phyloP scores from a whole-genome alignment of 2,113 vertebrate genomes.

The Oxyura jamaicensis region DNA sequence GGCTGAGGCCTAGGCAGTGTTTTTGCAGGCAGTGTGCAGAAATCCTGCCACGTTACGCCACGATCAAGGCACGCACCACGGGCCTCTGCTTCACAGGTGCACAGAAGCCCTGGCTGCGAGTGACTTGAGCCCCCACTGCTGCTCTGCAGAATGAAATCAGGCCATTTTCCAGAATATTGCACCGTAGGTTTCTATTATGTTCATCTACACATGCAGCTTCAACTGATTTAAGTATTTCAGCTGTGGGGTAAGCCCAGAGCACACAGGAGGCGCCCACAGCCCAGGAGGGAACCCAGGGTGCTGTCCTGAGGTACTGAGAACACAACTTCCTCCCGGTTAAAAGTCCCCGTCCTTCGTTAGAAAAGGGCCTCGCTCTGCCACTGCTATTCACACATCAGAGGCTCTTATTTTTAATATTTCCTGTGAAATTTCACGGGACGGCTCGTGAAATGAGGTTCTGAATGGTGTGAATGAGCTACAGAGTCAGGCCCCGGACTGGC shows the following conservation, averaged over 20 bases:
- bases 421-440: not conserved
- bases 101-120: not conserved
- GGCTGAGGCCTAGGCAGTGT: not conserved
- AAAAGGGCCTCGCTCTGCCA: not conserved
- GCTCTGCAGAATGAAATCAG: conserved; percentile 15
- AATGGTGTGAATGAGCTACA: not conserved
- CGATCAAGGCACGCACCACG: not conserved
- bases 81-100: not conserved
- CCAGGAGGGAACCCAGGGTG: not conserved
- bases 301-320: not conserved
- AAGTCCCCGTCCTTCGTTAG: not conserved
- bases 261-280: not conserved
- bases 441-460: not conserved
- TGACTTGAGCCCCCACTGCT: not conserved
- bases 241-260: conserved; percentile 2
- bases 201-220: not conserved
- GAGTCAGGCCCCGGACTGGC: not conserved
- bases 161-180: conserved; percentile 27
- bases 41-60: conserved; percentile 14
- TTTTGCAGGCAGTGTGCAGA: conserved; percentile 39
- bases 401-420: not conserved
- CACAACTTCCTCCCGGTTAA: not conserved
- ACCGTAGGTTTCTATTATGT: not conserved
- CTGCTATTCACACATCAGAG: not conserved
- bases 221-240: not conserved